Percentiles rank a stretch among this genome's conserved stretches.
Evolutionary conservation across 2,888 invertebrate species (phyloP).

Genomic region (Lepidocyrtoides sp.): DNA sequence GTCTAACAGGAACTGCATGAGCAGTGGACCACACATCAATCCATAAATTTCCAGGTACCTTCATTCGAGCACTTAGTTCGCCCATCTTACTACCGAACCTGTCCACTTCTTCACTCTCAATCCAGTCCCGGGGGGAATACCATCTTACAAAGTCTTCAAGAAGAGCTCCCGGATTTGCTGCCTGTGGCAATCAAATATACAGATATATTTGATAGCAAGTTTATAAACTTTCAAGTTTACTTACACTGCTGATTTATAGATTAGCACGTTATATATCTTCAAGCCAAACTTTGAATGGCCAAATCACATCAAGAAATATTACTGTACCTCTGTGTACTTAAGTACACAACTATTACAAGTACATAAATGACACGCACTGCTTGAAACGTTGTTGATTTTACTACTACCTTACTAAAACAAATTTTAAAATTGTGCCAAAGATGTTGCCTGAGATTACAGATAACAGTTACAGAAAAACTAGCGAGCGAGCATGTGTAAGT

Average conservation of each 20-base stretch:
- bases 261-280: too few relatives aligned
- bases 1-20: constrained; percentile 94
- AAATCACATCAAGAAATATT: too few relatives aligned
- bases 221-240: too few relatives aligned
- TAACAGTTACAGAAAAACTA: neutral
- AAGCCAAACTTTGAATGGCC: too few relatives aligned
- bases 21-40: constrained; percentile 96
- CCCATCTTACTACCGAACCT: constrained; percentile 89
- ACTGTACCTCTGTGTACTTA: too few relatives aligned
- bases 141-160: constrained; percentile 99
- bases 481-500: neutral
- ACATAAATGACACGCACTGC: too few relatives aligned
- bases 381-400: too few relatives aligned
- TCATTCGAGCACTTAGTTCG: constrained; percentile 95
- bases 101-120: constrained; percentile 89
- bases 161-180: constrained; percentile 97
- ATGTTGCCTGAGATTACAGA: neutral
- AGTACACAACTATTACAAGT: too few relatives aligned
- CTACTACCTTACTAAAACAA: constrained; percentile 16
- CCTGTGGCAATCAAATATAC: too few relatives aligned
- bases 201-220: too few relatives aligned
- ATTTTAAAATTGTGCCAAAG: too few relatives aligned
- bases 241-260: too few relatives aligned
- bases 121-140: constrained; percentile 99
- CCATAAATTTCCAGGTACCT: constrained; percentile 97